phyloP scores from a whole-genome alignment of 2,797 vertebrate species.

The Telmatherina bonti region DNA sequence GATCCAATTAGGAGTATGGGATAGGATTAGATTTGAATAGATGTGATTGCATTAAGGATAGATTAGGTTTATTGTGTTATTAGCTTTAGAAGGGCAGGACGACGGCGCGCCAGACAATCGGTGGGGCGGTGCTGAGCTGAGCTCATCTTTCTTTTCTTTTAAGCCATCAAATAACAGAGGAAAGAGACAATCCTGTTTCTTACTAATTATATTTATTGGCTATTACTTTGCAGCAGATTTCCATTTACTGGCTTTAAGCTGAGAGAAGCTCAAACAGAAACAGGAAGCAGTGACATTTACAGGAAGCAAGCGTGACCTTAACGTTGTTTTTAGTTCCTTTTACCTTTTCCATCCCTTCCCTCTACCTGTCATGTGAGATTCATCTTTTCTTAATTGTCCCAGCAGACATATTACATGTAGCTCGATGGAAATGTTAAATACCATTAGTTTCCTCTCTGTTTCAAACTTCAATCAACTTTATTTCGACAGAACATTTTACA shows the following conservation, averaged over 20 bases:
- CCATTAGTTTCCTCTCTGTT: no score
- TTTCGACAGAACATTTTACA: no score
- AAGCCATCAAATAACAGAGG: constrained; percentile 5
- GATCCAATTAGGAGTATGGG: constrained; percentile 73
- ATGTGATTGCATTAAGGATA: constrained; percentile 75
- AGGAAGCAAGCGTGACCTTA: no score
- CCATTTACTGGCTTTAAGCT: constrained; percentile 1
- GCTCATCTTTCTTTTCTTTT: constrained; percentile 25
- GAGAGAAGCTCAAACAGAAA: not conserved
- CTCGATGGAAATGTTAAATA: no score
- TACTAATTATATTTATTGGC: constrained; percentile 5
- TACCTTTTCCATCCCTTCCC: no score
- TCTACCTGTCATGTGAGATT: no score
- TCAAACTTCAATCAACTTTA: no score
- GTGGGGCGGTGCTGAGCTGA: constrained; percentile 20
- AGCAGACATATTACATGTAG: no score
- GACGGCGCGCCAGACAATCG: constrained; percentile 48
- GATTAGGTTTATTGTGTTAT: constrained; percentile 74
- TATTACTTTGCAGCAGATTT: constrained; percentile 20
- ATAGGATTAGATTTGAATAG: constrained; percentile 76
- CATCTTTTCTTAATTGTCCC: no score
- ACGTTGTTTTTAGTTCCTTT: no score
- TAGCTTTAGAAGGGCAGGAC: constrained; percentile 66
- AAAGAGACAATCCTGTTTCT: constrained; percentile 4
- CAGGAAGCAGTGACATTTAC: not conserved